Percentiles rank a stretch among this genome's conserved stretches.
phyloP scores from a whole-genome alignment of 2,797 vertebrate genomes.

The Syngnathus rostellatus region DNA sequence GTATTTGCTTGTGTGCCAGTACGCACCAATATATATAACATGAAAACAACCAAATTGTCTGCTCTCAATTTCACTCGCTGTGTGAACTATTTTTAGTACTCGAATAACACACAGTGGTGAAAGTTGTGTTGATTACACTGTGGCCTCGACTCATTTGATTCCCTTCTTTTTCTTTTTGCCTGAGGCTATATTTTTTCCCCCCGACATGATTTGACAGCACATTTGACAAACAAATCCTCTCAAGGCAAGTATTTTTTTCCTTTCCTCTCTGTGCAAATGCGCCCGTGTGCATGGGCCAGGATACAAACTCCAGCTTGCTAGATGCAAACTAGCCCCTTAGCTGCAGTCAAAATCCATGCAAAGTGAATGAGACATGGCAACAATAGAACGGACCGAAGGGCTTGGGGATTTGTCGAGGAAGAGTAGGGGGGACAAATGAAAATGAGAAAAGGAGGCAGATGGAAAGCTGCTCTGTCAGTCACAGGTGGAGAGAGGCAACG shows the following conservation, averaged over 20 bases:
- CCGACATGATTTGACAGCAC: conserved; percentile 65
- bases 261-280: conserved; percentile 21
- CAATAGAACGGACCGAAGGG: conserved; percentile 49
- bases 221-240: conserved; percentile 71
- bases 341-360: conserved; percentile 73
- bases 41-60: conserved; percentile 35
- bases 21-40: conserved; percentile 46
- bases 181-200: conserved; percentile 44
- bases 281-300: conserved; percentile 20
- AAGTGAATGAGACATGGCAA: conserved; percentile 68
- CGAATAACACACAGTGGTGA: conserved; percentile 37
- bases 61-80: conserved; percentile 9
- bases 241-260: conserved; percentile 45
- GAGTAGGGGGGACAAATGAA: conserved; percentile 6
- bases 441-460: conserved; percentile 44
- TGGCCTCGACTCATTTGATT: conserved; percentile 37
- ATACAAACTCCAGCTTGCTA: conserved; percentile 45
- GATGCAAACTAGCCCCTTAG: conserved; percentile 68
- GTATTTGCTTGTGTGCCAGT: conserved; percentile 40
- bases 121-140: conserved; percentile 46
- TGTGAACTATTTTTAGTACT: conserved; percentile 42
- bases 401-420: neutral
- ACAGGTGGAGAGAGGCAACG: conserved; percentile 40
- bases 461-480: conserved; percentile 53
- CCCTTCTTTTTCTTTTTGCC: conserved; percentile 47